Conservation (phyloP, 1,140 invertebrate genomes). For the Drosophila mayri region DNA sequence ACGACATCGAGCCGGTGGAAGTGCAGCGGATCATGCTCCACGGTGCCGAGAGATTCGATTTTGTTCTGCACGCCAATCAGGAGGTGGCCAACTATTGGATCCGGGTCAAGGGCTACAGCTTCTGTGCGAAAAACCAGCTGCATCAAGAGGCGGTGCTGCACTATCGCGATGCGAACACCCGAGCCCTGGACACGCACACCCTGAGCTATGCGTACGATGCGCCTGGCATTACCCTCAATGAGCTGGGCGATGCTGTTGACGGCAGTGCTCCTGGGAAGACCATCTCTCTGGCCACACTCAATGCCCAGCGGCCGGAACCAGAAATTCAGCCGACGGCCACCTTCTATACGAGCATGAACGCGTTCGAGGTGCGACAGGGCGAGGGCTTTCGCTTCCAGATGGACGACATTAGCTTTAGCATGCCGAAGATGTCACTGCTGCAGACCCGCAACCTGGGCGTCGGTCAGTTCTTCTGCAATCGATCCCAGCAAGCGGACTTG, state of each 20-base stretch:
- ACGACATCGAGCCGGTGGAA: constrained; percentile 88
- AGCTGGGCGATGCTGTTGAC: constrained; percentile 52
- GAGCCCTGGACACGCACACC: constrained; percentile 44
- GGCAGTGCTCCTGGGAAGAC: constrained; percentile 20
- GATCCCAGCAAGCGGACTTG: constrained; percentile 65
- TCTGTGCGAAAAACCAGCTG: constrained; percentile 70
- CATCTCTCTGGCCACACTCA: constrained; percentile 62
- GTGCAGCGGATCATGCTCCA: constrained; percentile 88
- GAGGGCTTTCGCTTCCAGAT: constrained; percentile 78
- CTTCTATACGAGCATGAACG: constrained; percentile 77
- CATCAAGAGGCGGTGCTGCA: constrained; percentile 79
- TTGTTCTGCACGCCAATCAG: constrained; percentile 89
- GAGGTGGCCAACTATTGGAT: constrained; percentile 87
- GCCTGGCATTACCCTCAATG: constrained; percentile 61
- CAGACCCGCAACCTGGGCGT: constrained; percentile 78
- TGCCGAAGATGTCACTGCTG: constrained; percentile 77
- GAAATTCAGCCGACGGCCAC: constrained; percentile 44
- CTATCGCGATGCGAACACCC: constrained; percentile 65
- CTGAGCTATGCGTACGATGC: constrained; percentile 71
- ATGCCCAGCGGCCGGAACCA: constrained; percentile 41
- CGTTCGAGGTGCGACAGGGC: constrained; percentile 37
- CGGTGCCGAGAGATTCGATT: constrained; percentile 91
- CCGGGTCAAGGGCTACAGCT: constrained; percentile 76
- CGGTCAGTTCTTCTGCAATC: constrained; percentile 73
- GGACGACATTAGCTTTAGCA: constrained; percentile 78